These are phyloP conservation scores for Phrynocephalus forsythii DNA, from an alignment of 2,797 vertebrate genomes.

Conservation along the genomic window DNA sequence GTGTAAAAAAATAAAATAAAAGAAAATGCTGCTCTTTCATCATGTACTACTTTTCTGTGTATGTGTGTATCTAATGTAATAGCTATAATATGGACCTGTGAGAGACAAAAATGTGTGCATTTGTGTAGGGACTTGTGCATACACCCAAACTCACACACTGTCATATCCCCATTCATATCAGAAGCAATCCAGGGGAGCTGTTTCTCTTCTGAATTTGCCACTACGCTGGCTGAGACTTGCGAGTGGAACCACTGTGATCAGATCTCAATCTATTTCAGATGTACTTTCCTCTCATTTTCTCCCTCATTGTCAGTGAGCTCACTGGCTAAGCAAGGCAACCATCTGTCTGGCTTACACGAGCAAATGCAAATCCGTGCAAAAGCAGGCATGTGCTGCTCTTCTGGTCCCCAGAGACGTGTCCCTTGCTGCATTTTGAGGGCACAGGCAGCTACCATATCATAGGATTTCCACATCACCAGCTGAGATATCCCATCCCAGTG, in stretches of 20 bases:
- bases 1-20: neutral
- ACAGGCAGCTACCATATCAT: slow-evolving; percentile 3
- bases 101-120: too few relatives aligned
- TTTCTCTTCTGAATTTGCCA: neutral
- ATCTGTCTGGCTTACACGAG: neutral
- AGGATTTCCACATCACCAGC: slow-evolving; percentile 44
- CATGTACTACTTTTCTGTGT: neutral
- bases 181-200: too few relatives aligned
- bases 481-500: slow-evolving; percentile 43
- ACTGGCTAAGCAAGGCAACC: neutral
- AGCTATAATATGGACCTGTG: too few relatives aligned
- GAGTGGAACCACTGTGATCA: neutral
- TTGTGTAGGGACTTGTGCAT: neutral
- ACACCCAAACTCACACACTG: neutral
- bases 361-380: neutral
- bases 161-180: too few relatives aligned
- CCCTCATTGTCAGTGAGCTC: neutral
- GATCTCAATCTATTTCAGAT: neutral
- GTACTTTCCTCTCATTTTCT: neutral
- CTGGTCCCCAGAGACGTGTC: neutral
- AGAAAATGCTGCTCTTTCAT: neutral
- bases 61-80: too few relatives aligned
- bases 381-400: neutral
- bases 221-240: neutral
- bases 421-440: neutral